Evolutionary conservation across 2,888 invertebrate genomes (phyloP), one percentile per base, ranked within the genome.

Genomic region (Cephus pygmeus): DNA sequence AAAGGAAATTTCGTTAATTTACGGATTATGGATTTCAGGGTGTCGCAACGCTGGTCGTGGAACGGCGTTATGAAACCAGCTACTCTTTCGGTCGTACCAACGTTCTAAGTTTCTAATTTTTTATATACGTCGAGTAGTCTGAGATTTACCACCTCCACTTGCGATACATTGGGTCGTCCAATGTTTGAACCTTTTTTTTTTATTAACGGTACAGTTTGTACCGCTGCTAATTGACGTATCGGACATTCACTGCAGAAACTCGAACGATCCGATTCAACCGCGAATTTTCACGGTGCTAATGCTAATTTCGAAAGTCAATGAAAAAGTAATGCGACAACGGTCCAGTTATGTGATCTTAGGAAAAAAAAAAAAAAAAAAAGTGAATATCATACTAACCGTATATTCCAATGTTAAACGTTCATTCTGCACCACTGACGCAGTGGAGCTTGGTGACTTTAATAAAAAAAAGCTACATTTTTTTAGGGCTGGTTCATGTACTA

Each of bases 51-150:
- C 40, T 4, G 15, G 1, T 40, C 40, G 15, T 6, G 40, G 40
- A 40, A 34, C 34, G 23, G 68, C 23, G 33, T 78, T 75, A 78
- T 36, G 76, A 78, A 78, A 78, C 34, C 76, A 15, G 71, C 79
- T 79, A 78, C 81, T 79, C 81, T 81, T 81, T 81, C 76, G 77
- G 80, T 80, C 77, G 79, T 40, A 40, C 73, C 30, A 34, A 12
- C 77, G 79, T 76, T 82, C 78, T 40, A 79, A 80, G 82, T 83
- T 83, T 83, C 83, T 80, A 83, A 83, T 82, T 81, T 83, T 83
- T 82, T 78, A 40, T 83, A 80, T 80, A 78, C 79, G 74, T 76
- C 77, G 81, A 79, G 76, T 80, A 81, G 75, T 69, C 77, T 76
- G 79, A 80, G 77, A 31, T 69, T 69, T 31, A 33, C 80, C 79